These are phyloP conservation scores for Zapornia atra DNA, from an alignment of 2,113 vertebrate species.

Conservation along the genomic window DNA sequence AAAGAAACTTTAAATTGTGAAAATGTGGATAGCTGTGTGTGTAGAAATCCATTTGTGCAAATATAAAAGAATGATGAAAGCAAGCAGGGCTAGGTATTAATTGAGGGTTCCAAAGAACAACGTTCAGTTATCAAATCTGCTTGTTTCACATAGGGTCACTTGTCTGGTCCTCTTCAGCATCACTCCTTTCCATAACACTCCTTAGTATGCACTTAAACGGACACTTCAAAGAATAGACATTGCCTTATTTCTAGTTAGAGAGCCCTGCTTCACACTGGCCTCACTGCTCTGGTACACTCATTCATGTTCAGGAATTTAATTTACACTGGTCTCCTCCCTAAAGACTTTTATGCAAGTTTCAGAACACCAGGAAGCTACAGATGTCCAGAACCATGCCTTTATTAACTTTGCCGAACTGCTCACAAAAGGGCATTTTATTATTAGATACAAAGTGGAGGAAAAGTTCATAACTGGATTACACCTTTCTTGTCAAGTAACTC, in stretches of 20 bases:
- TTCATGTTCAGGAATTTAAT: neutral
- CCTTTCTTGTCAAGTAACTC: neutral
- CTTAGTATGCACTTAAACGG: fast-evolving
- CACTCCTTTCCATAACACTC: neutral
- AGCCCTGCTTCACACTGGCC: neutral
- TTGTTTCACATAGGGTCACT: neutral
- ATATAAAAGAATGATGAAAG: neutral
- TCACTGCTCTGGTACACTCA: neutral
- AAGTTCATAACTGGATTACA: neutral
- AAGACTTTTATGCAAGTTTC: neutral
- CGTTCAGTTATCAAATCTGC: neutral
- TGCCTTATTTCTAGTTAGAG: neutral
- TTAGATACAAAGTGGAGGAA: neutral
- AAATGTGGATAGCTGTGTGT: fast-evolving
- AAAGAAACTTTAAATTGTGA: neutral
- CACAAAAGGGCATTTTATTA: neutral
- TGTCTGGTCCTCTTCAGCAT: neutral
- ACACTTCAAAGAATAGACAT: neutral
- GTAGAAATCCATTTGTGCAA: neutral
- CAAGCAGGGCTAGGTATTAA: neutral
- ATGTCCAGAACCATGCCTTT: neutral
- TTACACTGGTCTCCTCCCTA: neutral
- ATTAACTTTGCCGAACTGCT: neutral
- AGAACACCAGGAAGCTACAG: neutral
- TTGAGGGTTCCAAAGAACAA: neutral